A percentile compares a stretch with the other conserved stretches of the same genome.
These are phyloP conservation scores for Capitulum mitella DNA, from an alignment of 2,888 invertebrate species.

Conservation along the genomic window DNA sequence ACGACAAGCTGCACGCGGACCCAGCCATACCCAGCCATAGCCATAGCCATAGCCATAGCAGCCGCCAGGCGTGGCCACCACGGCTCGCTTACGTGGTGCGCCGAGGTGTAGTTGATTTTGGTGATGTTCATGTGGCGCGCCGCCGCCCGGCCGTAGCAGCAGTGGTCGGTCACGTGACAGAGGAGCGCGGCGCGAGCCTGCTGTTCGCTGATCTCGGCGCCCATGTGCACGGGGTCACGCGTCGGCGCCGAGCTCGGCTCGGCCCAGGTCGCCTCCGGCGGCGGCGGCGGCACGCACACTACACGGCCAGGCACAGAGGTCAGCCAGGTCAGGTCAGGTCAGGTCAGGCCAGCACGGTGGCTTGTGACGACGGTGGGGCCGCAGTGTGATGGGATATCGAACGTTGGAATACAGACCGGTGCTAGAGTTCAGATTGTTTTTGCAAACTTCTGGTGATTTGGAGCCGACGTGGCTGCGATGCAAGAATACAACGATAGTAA, in stretches of 20 bases:
- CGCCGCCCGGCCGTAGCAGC: conserved; percentile 49
- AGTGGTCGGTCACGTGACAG: conserved; percentile 46
- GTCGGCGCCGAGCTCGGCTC: conserved; percentile 27
- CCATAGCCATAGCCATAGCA: no score
- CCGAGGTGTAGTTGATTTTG: conserved; percentile 47
- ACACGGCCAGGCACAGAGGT: conserved; percentile 15
- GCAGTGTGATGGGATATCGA: no score
- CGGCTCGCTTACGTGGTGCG: conserved; percentile 46
- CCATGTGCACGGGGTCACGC: conserved; percentile 34
- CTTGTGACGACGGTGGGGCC: no score
- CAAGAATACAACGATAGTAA: no score
- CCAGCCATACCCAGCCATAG: no score
- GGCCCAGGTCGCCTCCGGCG: conserved; percentile 34
- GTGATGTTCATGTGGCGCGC: conserved; percentile 46
- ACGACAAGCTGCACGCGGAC: no score
- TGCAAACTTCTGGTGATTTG: no score
- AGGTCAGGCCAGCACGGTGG: no score
- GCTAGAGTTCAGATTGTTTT: no score
- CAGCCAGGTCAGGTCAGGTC: background rate
- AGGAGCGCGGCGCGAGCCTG: conserved; percentile 47
- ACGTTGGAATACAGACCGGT: no score
- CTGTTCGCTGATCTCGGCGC: conserved; percentile 40
- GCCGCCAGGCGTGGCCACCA: no score
- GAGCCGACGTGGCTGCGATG: no score
- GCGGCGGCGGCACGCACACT: conserved; percentile 39